Conservation (phyloP, 2,113 vertebrate genomes). For the Pseudonaja textilis region DNA sequence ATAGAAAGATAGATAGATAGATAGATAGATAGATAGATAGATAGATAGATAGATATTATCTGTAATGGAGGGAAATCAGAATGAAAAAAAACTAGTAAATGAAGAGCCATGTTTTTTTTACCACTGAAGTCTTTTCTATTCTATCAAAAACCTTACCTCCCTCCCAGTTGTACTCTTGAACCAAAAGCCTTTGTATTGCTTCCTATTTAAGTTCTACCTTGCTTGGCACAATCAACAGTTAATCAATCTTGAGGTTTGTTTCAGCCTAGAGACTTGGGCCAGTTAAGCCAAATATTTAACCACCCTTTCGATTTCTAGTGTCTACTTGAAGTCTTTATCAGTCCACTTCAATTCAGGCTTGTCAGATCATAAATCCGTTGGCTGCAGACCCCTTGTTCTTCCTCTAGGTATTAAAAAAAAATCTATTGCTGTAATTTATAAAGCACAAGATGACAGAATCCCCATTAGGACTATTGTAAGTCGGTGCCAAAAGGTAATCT, state of each 20-base stretch:
- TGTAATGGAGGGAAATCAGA: background rate
- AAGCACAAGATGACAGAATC: constrained; percentile 67
- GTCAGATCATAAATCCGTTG: constrained; percentile 62
- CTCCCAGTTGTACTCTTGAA: background rate
- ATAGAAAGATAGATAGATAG: no score
- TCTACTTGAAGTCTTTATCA: constrained; percentile 54
- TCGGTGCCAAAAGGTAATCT: constrained; percentile 74
- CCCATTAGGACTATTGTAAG: constrained; percentile 59
- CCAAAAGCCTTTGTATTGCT: background rate
- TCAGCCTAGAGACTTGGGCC: constrained; percentile 46
- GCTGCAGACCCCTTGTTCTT: constrained; percentile 63
- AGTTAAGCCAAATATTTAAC: constrained; percentile 53
- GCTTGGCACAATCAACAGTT: constrained; percentile 31
- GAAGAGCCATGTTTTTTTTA: background rate
- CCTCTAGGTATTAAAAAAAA: constrained; percentile 72
- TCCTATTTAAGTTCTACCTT: constrained; percentile 8
- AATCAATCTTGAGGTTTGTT: constrained; percentile 44
- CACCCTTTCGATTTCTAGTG: constrained; percentile 56
- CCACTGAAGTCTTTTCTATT: background rate
- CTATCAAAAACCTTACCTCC: background rate
- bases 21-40: no score
- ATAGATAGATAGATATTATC: no score
- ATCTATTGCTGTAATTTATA: constrained; percentile 65
- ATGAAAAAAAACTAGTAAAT: background rate
- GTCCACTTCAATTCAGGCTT: constrained; percentile 62